Percentiles rank a stretch among this genome's conserved stretches.
Conservation (phyloP, 2,113 vertebrate genomes). For the Scophthalmus maximus region DNA sequence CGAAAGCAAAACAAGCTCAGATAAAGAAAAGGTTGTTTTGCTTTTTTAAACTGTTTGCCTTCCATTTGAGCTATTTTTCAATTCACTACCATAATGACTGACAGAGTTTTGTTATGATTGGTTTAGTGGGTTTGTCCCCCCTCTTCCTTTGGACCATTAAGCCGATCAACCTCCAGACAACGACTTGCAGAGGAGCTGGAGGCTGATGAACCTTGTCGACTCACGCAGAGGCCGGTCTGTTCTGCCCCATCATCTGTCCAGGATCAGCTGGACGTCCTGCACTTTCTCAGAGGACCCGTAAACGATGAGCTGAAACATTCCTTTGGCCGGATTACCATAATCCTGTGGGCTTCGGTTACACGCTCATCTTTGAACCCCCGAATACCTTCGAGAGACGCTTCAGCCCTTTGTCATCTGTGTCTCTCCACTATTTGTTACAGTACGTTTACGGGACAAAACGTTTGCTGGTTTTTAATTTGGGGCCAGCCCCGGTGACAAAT, state of each 20-base stretch:
- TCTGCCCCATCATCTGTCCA: slow-evolving; percentile 22
- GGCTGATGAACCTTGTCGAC: neutral
- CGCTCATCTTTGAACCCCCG: slow-evolving; percentile 33
- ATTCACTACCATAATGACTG: no score
- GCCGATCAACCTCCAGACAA: slow-evolving; percentile 16
- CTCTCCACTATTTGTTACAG: slow-evolving; percentile 5
- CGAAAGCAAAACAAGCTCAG: no score
- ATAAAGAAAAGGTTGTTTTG: no score
- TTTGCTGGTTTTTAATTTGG: slow-evolving; percentile 14
- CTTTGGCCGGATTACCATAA: slow-evolving; percentile 55
- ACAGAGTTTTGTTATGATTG: no score
- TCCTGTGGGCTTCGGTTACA: slow-evolving; percentile 14
- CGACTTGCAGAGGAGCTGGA: neutral
- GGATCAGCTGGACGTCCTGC: slow-evolving; percentile 1
- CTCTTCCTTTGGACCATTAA: neutral
- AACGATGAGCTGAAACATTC: slow-evolving; percentile 51
- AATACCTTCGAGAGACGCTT: slow-evolving; percentile 20
- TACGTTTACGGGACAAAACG: neutral
- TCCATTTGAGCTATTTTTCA: no score
- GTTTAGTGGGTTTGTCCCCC: no score
- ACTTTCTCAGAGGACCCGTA: slow-evolving; percentile 26
- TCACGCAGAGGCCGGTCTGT: slow-evolving; percentile 19
- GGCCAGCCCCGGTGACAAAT: neutral
- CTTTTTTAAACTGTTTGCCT: no score
- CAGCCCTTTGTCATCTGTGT: slow-evolving; percentile 18